Evolutionary conservation across 2,113 vertebrate species (phyloP), one percentile per base, ranked within the genome.

Genomic region (Cepphus grylle): DNA sequence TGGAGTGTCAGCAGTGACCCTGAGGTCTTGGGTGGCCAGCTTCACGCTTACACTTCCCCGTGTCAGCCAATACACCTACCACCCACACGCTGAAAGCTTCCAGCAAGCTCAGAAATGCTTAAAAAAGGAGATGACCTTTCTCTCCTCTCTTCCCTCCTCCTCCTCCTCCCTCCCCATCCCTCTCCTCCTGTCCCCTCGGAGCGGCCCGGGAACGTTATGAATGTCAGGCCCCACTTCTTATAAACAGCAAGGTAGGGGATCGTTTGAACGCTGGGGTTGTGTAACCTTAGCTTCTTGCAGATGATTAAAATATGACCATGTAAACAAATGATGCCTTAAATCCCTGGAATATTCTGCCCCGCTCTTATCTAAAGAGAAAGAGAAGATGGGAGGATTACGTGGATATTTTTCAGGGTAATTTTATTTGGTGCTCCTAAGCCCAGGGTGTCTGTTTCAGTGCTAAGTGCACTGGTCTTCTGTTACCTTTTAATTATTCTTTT

Each of bases 1-100:
- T 97, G 97, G 97, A 97, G 96, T 97, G 98, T 98, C 98, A 97
- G 98, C 86, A 80, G 97, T 97, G 98, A 98, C 98, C 96, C 98
- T 27, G 66, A 94, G 98, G 98, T 96, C 98, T 97, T 98, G 98
- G 98, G 98, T 98, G 98, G 98, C 97, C 98, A 94, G 94, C 96
- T 98, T 98, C 97, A 98, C 97, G 96, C 97, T 92, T 98, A 91
- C 96, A 95, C 97, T 98, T 98, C 98, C 98, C 96, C 13, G 26
- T 97, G 98, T 98, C 98, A 98, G 98, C 95, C 47, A 96, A 98
- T 97, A 97, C 94, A 95, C 92, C 97, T 98, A 97, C 98, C 98
- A 98, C 98, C 98, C 98, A 98, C 98, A 92, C 45, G 17, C 98
- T 97, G 97, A 97, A 97, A 96, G 93, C 93, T 97, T 97, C 98